phyloP scores from a whole-genome alignment of 2,797 vertebrate genomes.

The Rhynchonycteris naso region DNA sequence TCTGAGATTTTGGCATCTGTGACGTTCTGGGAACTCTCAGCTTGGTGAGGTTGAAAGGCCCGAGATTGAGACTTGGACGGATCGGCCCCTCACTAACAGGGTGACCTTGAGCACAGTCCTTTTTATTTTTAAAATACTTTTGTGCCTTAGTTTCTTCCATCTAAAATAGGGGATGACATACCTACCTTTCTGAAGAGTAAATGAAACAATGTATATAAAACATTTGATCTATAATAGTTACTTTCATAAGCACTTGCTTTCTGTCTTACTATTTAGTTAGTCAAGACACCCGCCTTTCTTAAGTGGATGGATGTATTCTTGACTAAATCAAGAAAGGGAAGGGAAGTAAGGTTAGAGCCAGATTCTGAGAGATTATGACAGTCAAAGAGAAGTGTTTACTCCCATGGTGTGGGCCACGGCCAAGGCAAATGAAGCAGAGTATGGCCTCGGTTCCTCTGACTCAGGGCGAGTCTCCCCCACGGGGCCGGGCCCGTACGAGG shows the following conservation, averaged over 20 bases:
- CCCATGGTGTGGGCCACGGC: not conserved
- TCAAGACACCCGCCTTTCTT: not conserved
- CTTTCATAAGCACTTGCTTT: not conserved
- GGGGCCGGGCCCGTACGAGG: not conserved
- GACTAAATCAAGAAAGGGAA: not conserved
- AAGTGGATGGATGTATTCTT: not conserved
- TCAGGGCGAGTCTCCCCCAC: not conserved
- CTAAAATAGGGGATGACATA: not conserved
- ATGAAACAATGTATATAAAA: not conserved
- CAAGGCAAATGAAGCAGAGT: not conserved
- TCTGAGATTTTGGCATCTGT: not conserved
- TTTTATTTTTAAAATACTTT: not conserved
- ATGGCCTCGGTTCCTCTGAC: not conserved
- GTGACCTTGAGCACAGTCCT: not conserved
- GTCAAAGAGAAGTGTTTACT: not conserved
- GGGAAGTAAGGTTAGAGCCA: not conserved
- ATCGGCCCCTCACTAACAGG: not conserved
- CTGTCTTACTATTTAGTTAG: not conserved
- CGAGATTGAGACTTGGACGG: not conserved
- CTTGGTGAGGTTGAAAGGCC: not conserved
- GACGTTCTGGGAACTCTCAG: not conserved
- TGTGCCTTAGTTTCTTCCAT: constrained; percentile 2
- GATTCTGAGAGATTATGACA: not conserved
- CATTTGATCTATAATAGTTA: not conserved
- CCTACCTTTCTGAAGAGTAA: not conserved